Conservation (phyloP, 2,888 invertebrate genomes). For the Chesias legatella region DNA sequence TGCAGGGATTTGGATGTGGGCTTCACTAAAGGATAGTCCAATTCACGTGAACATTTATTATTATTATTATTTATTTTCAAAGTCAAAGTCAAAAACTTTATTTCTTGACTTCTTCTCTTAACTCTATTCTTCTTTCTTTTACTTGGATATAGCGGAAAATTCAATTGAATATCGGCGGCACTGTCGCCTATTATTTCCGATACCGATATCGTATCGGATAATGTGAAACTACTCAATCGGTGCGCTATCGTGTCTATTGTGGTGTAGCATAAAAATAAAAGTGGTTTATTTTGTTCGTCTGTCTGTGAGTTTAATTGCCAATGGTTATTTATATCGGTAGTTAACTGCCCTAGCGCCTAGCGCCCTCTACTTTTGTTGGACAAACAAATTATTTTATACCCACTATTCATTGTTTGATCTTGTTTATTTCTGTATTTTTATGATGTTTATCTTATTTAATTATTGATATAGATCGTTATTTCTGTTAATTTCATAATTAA, state of each 20-base stretch:
- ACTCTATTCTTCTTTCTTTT: too few species aligned
- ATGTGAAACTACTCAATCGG: slow-evolving; percentile 26
- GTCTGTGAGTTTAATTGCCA: slow-evolving; percentile 52
- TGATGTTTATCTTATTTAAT: slow-evolving; percentile 16
- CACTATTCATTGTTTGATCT: slow-evolving; percentile 29
- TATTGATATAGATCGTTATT: slow-evolving; percentile 5
- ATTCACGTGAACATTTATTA: too few species aligned
- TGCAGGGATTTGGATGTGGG: too few species aligned
- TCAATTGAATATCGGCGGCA: too few species aligned
- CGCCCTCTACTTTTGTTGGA: slow-evolving; percentile 46
- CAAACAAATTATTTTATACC: slow-evolving; percentile 50
- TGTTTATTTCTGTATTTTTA: slow-evolving; percentile 23
- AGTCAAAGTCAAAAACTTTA: too few species aligned
- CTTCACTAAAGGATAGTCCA: too few species aligned
- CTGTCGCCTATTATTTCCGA: too few species aligned
- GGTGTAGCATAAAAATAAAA: slow-evolving; percentile 49
- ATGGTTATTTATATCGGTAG: slow-evolving; percentile 49
- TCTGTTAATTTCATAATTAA: too few species aligned
- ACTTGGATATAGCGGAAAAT: too few species aligned
- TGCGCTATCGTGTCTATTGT: slow-evolving; percentile 39
- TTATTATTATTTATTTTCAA: too few species aligned
- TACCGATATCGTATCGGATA: slow-evolving; percentile 17
- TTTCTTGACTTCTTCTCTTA: too few species aligned
- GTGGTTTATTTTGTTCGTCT: slow-evolving; percentile 54
- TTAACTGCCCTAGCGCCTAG: slow-evolving; percentile 37